Percentiles rank a stretch among this genome's conserved stretches.
These are phyloP conservation scores for Tromatobia lineatoria DNA, from an alignment of 2,888 invertebrate species.

Conservation along the genomic window DNA sequence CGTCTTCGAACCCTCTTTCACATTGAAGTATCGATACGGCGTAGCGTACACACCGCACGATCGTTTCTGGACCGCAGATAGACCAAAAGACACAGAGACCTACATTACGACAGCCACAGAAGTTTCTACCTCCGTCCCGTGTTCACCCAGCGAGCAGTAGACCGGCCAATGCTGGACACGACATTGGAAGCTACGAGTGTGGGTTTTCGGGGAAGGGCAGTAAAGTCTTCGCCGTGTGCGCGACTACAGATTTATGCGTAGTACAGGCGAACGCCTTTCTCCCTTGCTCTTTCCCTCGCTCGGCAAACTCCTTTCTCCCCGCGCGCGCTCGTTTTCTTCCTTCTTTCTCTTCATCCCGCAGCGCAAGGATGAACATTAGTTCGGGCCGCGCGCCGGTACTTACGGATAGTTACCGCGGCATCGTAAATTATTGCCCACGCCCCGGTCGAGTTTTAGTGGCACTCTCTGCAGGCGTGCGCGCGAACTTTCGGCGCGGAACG, in stretches of 20 bases:
- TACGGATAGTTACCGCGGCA: constrained; percentile 83
- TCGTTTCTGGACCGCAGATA: constrained; percentile 50
- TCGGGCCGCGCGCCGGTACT: constrained; percentile 76
- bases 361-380: constrained; percentile 78
- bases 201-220: constrained; percentile 81
- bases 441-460: constrained; percentile 82
- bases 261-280: constrained; percentile 75
- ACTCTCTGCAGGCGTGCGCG: constrained; percentile 71
- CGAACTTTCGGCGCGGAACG: constrained; percentile 61
- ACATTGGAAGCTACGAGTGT: constrained; percentile 60
- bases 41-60: constrained; percentile 33
- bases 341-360: constrained; percentile 59
- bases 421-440: constrained; percentile 84
- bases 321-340: constrained; percentile 45
- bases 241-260: constrained; percentile 83
- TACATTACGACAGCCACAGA: constrained; percentile 70
- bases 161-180: constrained; percentile 35
- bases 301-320: constrained; percentile 14
- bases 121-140: constrained; percentile 43
- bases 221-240: constrained; percentile 75
- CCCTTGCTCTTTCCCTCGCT: constrained; percentile 8
- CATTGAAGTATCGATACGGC: constrained; percentile 39
- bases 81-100: constrained; percentile 75
- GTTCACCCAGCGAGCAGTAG: constrained; percentile 33
- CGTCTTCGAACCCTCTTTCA: not conserved